A percentile compares a stretch with the other conserved stretches of the same genome.
phyloP scores from a whole-genome alignment of 2,797 vertebrate species.

The Onychomys torridus region DNA sequence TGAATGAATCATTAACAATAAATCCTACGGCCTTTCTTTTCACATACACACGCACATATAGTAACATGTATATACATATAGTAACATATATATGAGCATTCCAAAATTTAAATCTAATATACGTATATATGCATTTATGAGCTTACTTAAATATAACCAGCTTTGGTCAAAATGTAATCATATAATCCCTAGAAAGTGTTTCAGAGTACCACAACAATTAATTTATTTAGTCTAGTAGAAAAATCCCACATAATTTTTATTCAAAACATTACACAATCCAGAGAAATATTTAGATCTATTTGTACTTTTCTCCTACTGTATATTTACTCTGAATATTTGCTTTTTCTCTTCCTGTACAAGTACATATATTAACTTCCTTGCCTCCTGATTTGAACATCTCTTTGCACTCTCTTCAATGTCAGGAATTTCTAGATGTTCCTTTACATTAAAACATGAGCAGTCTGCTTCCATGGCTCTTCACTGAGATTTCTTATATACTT shows the following conservation, averaged over 20 bases:
- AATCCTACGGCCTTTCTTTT: not conserved
- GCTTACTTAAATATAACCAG: not conserved
- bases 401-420: not conserved
- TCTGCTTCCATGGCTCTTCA: not conserved
- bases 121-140: too few species aligned
- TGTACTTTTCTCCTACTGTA: not conserved
- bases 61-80: not conserved
- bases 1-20: not conserved
- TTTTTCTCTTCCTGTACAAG: not conserved
- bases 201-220: not conserved
- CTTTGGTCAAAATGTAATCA: not conserved
- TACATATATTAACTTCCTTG: not conserved
- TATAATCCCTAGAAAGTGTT: not conserved
- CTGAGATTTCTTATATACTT: not conserved
- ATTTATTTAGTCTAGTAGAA: not conserved
- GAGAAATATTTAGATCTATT: not conserved
- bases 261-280: not conserved
- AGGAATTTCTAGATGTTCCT: not conserved
- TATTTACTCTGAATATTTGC: not conserved
- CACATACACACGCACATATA: too few species aligned
- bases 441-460: not conserved
- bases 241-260: not conserved
- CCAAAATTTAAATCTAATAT: not conserved
- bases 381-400: not conserved
- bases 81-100: not conserved